Evolutionary conservation across 2,888 invertebrate genomes (phyloP).

Genomic region (Spialia ferax): DNA sequence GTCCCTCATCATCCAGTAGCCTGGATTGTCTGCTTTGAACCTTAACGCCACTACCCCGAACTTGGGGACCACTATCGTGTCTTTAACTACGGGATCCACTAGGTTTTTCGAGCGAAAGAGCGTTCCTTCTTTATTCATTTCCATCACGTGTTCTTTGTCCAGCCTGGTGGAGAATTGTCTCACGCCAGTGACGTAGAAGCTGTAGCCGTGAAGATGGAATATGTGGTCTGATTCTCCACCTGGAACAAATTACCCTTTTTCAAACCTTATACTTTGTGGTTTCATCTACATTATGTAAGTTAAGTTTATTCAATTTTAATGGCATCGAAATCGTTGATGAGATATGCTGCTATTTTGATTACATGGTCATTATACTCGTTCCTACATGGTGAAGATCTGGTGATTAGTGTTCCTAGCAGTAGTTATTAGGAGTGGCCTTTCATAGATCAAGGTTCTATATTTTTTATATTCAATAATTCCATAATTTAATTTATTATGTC

Average conservation of each 20-base stretch:
- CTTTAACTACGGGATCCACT: slow-evolving; percentile 88
- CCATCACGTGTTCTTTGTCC: slow-evolving; percentile 82
- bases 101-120: slow-evolving; percentile 86
- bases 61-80: slow-evolving; percentile 91
- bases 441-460: too few species aligned
- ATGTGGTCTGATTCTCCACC: slow-evolving; percentile 89
- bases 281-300: not conserved
- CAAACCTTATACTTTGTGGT: not conserved
- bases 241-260: slow-evolving; percentile 58
- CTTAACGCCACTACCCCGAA: slow-evolving; percentile 90
- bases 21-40: slow-evolving; percentile 92
- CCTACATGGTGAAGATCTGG: too few species aligned
- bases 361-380: too few species aligned
- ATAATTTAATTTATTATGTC: too few species aligned
- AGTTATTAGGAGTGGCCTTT: too few species aligned
- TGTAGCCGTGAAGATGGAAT: slow-evolving; percentile 92
- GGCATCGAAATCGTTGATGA: too few species aligned
- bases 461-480: too few species aligned
- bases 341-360: too few species aligned
- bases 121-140: slow-evolving; percentile 85
- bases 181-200: slow-evolving; percentile 89
- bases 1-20: slow-evolving; percentile 93
- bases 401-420: too few species aligned
- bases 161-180: slow-evolving; percentile 82
- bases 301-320: too few species aligned